Conservation (phyloP, 1,140 invertebrate species). For the Tribolium madens region DNA sequence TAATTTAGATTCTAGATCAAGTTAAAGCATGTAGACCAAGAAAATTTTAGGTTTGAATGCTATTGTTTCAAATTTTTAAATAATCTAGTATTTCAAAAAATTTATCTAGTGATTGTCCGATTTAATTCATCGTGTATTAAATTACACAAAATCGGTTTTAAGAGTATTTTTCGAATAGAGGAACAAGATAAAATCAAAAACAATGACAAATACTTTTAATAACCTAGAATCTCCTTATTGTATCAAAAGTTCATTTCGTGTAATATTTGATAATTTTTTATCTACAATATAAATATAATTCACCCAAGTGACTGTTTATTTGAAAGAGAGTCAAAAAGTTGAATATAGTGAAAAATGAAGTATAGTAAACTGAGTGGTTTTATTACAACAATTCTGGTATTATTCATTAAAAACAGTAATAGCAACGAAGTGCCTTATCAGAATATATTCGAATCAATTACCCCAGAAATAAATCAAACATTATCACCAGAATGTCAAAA, state of each 20-base stretch:
- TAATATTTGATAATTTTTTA: slow-evolving; percentile 1
- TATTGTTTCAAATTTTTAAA: no score
- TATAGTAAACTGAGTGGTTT: background rate
- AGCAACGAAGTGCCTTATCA: background rate
- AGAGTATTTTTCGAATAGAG: background rate
- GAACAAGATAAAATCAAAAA: background rate
- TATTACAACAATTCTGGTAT: background rate
- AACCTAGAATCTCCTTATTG: background rate
- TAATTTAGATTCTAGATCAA: no score
- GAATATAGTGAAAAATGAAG: background rate
- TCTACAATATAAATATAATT: slow-evolving; percentile 3
- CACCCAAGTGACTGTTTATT: background rate
- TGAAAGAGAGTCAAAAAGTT: background rate
- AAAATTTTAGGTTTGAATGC: no score
- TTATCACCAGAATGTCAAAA: background rate
- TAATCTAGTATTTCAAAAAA: no score
- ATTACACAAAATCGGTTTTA: background rate
- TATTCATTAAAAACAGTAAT: background rate
- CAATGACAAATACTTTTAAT: background rate
- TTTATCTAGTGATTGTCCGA: no score
- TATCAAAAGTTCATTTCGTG: slow-evolving; percentile 5
- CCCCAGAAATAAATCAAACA: background rate
- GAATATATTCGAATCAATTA: background rate
- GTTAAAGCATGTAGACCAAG: no score
- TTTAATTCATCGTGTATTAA: background rate